Evolutionary conservation across 2,797 vertebrate species (phyloP), one percentile per base, ranked within the genome.

Genomic region (Acipenser transmontanus): DNA sequence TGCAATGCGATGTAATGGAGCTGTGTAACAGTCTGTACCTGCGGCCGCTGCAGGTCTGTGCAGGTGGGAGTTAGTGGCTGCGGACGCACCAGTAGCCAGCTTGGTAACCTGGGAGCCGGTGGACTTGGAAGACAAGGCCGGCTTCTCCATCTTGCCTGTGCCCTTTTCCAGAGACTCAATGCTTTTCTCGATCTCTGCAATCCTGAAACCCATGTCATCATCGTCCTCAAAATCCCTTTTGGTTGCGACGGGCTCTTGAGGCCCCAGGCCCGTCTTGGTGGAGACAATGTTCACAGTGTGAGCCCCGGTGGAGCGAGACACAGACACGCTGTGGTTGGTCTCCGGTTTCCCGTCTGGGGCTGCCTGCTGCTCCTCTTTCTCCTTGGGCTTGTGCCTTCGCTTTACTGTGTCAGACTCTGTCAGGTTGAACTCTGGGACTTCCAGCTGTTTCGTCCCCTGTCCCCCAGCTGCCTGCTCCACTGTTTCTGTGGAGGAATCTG

Each of bases 371-470:
- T 81, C 49, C 76, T 84, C 82, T 77, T 88, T 78, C 85, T 90
- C 88, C 61, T 81, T 80, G 78, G 76, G 82, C 20, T 83, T 84
- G 1, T 88, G 90, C 62, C 90, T 82, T 54, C 89, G 84, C 68
- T 91, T 92, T 50, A 92, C 90, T 0, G 90, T 82, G 70, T 91
- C 96, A 0, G 96, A 97, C 80, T 98, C 95, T 0, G 93, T 98
- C 76, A 98, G 92, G 69, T 98, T 95, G 69, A 98, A 97, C 78
- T 98, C 85, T 0, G 88, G 91, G 13, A 90, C 17, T 0, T 88
- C 86, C 6, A 50, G 68, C 83, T 1, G 81, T 79, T 61, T 79
- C 1, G 0, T 59, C 65, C 9, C 50, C 34, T 34, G 34, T 4
- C 34, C 34, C 51, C 8, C 50, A 34, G 61, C 11, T 7, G 63